Percentiles rank a stretch among this genome's conserved stretches.
These are phyloP conservation scores for Actinemys pallida DNA, from an alignment of 2,113 vertebrate species.

Conservation along the genomic window DNA sequence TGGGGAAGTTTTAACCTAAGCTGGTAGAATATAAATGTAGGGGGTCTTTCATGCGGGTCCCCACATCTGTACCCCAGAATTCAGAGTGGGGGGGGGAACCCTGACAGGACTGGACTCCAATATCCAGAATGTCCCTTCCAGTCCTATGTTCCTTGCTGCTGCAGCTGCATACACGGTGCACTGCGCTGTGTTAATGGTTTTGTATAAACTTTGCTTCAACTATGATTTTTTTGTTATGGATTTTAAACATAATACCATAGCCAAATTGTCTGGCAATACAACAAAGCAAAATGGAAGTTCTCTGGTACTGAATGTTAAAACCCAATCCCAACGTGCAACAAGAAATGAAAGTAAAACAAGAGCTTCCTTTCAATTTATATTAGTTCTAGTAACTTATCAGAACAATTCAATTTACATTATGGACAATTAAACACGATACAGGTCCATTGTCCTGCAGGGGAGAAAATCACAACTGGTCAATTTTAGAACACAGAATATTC, in stretches of 20 bases:
- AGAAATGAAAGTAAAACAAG: neutral
- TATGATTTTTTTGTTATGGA: neutral
- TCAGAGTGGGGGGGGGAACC: too few species aligned
- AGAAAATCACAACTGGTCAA: neutral
- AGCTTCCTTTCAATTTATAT: neutral
- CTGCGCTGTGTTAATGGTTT: neutral
- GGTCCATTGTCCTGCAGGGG: neutral
- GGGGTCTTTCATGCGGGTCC: too few species aligned
- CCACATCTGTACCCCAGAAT: too few species aligned
- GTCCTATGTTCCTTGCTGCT: neutral
- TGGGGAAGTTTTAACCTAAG: too few species aligned
- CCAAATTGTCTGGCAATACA: neutral
- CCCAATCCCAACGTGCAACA: neutral
- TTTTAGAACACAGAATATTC: neutral
- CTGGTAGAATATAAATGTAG: too few species aligned
- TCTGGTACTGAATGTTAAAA: neutral
- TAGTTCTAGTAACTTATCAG: neutral
- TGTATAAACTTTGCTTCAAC: neutral
- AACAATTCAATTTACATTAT: neutral
- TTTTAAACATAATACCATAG: neutral
- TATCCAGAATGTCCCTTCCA: too few species aligned
- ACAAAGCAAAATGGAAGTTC: neutral
- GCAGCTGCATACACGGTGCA: neutral
- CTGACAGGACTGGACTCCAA: too few species aligned
- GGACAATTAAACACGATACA: neutral